These are phyloP conservation scores for Salminus brasiliensis DNA, from an alignment of 2,113 vertebrate species.

Conservation along the genomic window DNA sequence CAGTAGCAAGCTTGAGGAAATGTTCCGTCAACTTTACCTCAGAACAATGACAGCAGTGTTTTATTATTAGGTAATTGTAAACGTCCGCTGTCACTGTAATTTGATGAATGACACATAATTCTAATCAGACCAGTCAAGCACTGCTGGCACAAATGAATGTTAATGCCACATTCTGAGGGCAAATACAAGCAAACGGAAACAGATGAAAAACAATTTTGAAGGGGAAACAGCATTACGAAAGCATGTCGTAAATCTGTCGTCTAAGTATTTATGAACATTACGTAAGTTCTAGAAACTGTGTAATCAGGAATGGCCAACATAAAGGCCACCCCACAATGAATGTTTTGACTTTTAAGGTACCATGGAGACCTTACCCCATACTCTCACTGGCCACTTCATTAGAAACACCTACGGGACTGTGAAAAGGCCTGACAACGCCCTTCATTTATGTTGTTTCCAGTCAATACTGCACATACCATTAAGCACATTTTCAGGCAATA, in stretches of 20 bases:
- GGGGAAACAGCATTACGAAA: background rate
- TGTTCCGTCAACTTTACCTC: conserved; percentile 6
- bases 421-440: no score
- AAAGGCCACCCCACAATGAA: no score
- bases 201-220: background rate
- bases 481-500: no score
- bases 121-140: conserved; percentile 22
- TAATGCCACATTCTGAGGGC: background rate
- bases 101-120: conserved; percentile 27
- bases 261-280: background rate
- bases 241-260: background rate
- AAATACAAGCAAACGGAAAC: conserved; percentile 6
- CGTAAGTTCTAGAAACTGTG: background rate
- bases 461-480: no score
- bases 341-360: no score
- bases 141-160: conserved; percentile 22
- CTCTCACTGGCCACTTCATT: no score
- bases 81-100: conserved; percentile 35
- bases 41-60: background rate
- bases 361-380: no score
- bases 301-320: background rate
- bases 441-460: no score
- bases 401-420: no score
- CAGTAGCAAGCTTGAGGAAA: conserved; percentile 1
- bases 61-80: conserved; percentile 28